Base-by-base conservation (phyloP, 1,140 invertebrate species). In the Globodera rostochiensis region DNA sequence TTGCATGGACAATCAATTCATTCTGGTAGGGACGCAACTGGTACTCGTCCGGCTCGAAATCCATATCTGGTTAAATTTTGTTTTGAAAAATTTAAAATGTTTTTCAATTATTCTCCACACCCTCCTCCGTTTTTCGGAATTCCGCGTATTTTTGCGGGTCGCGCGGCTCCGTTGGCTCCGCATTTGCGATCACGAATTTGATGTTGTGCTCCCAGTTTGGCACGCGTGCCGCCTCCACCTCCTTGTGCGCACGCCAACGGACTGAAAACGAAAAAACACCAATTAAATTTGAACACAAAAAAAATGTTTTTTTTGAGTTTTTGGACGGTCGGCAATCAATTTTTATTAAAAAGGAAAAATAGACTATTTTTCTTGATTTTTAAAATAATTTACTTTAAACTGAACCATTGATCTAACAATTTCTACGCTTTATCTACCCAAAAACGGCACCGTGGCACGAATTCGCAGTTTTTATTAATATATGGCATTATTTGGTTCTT, bases 1-100 rank as follows among this genome's bases (percentile, higher is more conserved):
- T 80, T 11, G 88, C 87, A n/a, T 74, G 57, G 46, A 77, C 69
- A 8, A 82, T 81, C 13, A 88, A 69, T 60, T 88, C 87, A 49
- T 84, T 78, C 73, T 88, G 87, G 74, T 88, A 88, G 7, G 74
- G 64, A 13, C 82, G 82, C 45, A 83, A 49, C 19, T 77, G 21
- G 73, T 83, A 83, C 8, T 49, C 53, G 19, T 47, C 73, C n/a
- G 82, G 50, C 53, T 80, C 25, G 70, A 83, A 84, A 9, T 67
- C 47, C 25, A 83, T 21, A 11, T 73, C 82, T 46, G n/a, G 36
- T 57, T 21, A 53, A 81, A 81, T n/a, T 60, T 78, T 71, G 25
- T 7, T 49, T 25, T 0, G 15, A 60, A 70, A 49, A 36, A 1
- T 1, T 3, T 36, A 2, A 36, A 81, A 36, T 57, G 9, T 19